A percentile compares a stretch with the other conserved stretches of the same genome.
Conservation (phyloP, 2,888 invertebrate species). For the Tetragnatha montana region DNA sequence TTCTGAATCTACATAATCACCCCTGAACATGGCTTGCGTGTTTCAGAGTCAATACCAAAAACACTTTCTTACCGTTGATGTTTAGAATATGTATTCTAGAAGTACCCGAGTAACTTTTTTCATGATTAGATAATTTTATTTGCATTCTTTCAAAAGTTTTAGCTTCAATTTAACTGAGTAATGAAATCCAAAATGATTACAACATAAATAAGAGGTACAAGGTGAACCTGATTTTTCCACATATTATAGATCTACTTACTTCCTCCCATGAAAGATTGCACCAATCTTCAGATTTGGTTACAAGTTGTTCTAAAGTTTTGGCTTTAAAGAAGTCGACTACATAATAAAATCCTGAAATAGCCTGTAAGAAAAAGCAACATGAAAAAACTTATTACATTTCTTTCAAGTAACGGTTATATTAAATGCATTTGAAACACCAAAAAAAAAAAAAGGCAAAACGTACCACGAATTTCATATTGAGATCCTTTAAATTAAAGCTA, state of each 20-base stretch:
- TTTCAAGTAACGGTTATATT: too few relatives aligned
- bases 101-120: too few relatives aligned
- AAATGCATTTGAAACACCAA: neutral
- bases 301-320: conserved; percentile 74
- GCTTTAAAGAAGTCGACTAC: conserved; percentile 76
- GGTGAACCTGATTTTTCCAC: neutral
- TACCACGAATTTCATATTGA: conserved; percentile 58
- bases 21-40: too few relatives aligned
- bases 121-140: too few relatives aligned
- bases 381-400: neutral
- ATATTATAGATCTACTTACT: conserved; percentile 13
- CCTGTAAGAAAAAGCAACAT: conserved; percentile 74
- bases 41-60: too few relatives aligned
- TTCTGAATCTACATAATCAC: too few relatives aligned
- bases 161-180: too few relatives aligned
- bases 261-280: conserved; percentile 55
- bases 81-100: too few relatives aligned
- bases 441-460: conserved; percentile 1
- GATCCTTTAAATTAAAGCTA: conserved; percentile 54
- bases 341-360: conserved; percentile 78
- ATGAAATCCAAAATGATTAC: neutral
- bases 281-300: conserved; percentile 71
- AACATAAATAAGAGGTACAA: neutral
- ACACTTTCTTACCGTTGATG: too few relatives aligned
- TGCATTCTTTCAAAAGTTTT: too few relatives aligned